Evolutionary conservation across 2,113 vertebrate species (phyloP).

Genomic region (Shinisaurus crocodilurus): DNA sequence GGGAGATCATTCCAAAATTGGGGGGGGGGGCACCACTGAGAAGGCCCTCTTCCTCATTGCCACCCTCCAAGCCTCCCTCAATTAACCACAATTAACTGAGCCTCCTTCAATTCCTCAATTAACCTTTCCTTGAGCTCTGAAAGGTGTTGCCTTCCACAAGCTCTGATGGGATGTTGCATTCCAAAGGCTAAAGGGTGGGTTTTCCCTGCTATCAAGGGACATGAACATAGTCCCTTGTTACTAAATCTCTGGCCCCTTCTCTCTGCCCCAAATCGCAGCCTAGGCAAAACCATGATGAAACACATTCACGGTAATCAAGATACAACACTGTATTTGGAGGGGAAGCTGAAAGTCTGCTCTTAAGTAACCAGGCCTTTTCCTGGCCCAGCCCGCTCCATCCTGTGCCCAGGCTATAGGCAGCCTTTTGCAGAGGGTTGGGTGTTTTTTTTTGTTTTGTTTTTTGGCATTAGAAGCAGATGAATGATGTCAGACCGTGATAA

Average conservation of each 20-base stretch:
- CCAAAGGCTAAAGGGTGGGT: background rate
- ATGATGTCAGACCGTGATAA: conserved; percentile 9
- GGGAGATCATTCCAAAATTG: too few species aligned
- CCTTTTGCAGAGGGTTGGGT: background rate
- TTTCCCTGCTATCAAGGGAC: background rate
- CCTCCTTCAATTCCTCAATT: background rate
- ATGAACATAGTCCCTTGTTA: background rate
- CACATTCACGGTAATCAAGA: too few species aligned
- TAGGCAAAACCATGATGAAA: background rate
- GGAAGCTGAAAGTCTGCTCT: background rate
- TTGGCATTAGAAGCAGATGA: background rate
- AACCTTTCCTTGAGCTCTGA: background rate
- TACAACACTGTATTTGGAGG: background rate
- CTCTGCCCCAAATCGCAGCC: background rate
- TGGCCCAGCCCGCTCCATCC: background rate
- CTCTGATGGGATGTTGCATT: background rate
- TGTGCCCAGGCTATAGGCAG: background rate
- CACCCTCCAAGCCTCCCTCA: too few species aligned
- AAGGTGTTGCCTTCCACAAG: background rate
- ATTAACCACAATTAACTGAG: too few species aligned
- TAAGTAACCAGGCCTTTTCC: background rate
- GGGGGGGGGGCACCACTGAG: too few species aligned
- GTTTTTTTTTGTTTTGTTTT: background rate
- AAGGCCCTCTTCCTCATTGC: too few species aligned
- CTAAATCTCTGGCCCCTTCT: background rate